Base-by-base conservation (phyloP, 2,797 vertebrate species). In the Lacerta viridis region DNA sequence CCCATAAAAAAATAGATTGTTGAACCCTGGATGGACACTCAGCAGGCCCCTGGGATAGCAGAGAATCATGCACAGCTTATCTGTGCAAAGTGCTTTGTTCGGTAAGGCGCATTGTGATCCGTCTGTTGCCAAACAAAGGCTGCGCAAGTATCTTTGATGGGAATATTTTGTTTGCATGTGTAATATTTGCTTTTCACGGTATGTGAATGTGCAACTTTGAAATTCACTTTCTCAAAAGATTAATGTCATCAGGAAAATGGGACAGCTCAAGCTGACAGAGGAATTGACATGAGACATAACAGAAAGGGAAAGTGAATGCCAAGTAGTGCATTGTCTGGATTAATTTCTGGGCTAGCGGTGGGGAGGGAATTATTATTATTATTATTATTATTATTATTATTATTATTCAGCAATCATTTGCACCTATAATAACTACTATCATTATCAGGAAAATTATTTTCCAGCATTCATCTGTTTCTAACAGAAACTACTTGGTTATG, bases 151-250 rank as follows among this genome's bases (percentile, higher is more conserved):
- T 68, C 33, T 81, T 50, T 68, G 25, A 29, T 50, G 25, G 4
- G 5, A 66, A 76, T 68, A 64, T 75, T 68, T 80, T 85, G 50
- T 72, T 6, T 55, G 3, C 7, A 85, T 86, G 10, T 55, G 1
- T 64, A 41, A 87, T 75, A 29, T 68, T 86, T 71, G 75, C 86
- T 91, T 90, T 66, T 41, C 36, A 33, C 5, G 43, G 20, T 11
- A 46, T 8, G 13, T 87, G n/a, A 87, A 89, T 18, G 85, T 88
- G 88, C 88, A 5, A 81, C 33, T 27, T 86, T 66, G 43, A 4
- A 84, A 59, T 75, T 91, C 83, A 66, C 59, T 85, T 94, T 89
- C 0, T 0, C 74, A 79, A 27, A 18, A 84, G 15, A 76, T 76
- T 85, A 81, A 76, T 89, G 71, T 41, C 10, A 88, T 41, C 5